Base-by-base conservation (phyloP, 30 jellyfish, hydroid and myxozoan species). In the Aurelia sp. region DNA sequence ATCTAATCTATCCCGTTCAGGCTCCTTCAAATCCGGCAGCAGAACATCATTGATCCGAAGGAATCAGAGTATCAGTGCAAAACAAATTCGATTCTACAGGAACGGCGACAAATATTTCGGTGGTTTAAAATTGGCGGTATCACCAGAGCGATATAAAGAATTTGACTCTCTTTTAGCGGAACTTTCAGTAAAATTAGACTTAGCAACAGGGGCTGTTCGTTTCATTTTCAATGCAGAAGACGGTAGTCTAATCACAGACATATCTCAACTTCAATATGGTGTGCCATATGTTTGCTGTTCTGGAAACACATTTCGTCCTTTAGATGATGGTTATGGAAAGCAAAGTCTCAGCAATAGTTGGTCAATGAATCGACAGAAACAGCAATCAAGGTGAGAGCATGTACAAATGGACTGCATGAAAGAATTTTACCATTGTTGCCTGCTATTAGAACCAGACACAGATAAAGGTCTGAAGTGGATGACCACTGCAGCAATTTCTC, bases 191-290 rank as follows among this genome's bases (percentile, higher is more conserved):
- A 92, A 92, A 83, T 76, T 92, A 76, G 93, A 92, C 61, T 78
- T 92, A 44, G 89, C 98, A 13, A 73, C 98, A 11, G 98, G 98
- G 27, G 98, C 98, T n/a, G 98, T 92, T 30, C 85, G 98, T 15
- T 92, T 47, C 71, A 64, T 92, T 74, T 92, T 92, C 63, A 92
- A 92, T 74, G 97, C 96, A 13, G 97, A 92, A 63, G 98, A 92
- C 84, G 94, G 97, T 61, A 62, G 92, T 82, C 85, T 92, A 63
- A 87, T 92, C 40, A 86, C 98, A 18, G 98, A 92, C 74, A 87
- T 92, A 13, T 92, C 98, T 17, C 98, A 92, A 64, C 86, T 92
- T 11, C 98, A 92, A 68, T 86, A 92, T 82, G 98, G 98, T 30
- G 78, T 92, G 6, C 93, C 98, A 18, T 92, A 92, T 74, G 98